Base-by-base conservation (phyloP, 2,888 invertebrate species). In the Drosophila flavopinicola region DNA sequence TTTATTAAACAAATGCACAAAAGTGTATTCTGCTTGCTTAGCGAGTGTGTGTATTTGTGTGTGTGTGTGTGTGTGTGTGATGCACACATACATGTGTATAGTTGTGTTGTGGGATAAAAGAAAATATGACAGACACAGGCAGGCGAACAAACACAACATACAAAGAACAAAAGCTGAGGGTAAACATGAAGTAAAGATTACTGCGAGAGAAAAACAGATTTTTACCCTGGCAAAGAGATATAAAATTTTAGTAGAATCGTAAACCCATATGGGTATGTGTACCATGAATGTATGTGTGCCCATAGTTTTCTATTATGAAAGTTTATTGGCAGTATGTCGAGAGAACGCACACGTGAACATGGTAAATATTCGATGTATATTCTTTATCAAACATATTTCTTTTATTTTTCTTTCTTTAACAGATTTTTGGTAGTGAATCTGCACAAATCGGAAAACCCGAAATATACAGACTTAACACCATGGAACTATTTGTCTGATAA, bases 1-100 rank as follows among this genome's bases (percentile, higher is more conserved):
- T 84, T 63, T 80, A 70, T 80, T 76, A 86, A 80, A 73, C 87
- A 84, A 76, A 76, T 69, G 80, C 72, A 66, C 45, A 58, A 75
- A 66, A 71, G 52, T 68, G 65, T 74, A 65, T 77, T 82, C 58
- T 74, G 49, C 83, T 78, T 78, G 67, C 35, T 67, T 61, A 64
- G 73, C 48, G 48, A 35, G 54, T 41, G 39, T 35, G 38, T 35
- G 24, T 27, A 25, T 44, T 6, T 39, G 17, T 47, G 25, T 23
- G 20, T 39, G 17, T 54, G 61, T 47, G 32, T 37, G 29, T 32
- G 35, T 44, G 45, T 32, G 39, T 32, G 25, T n/a, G n/a, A n/a
- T n/a, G n/a, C n/a, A n/a, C n/a, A n/a, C n/a, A n/a, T n/a, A n/a
- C n/a, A n/a, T 32, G 35, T 44, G 45, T 32, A 37, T 32, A 23